Evolutionary conservation across 1,140 invertebrate genomes (phyloP), one percentile per base, ranked within the genome.

Genomic region (Rhopalosiphum padi): DNA sequence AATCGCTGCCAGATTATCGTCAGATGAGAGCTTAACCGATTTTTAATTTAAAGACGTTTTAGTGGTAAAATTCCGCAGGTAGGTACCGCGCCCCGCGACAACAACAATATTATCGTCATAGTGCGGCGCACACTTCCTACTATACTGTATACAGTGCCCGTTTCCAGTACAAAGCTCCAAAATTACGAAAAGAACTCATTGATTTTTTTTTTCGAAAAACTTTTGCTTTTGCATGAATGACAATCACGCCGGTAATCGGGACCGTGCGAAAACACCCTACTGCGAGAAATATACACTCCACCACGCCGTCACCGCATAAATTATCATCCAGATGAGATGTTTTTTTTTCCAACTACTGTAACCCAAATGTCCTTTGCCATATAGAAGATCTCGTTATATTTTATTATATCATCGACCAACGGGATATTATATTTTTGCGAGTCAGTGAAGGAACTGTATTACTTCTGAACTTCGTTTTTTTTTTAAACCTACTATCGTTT

Each of bases 1-100:
- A n/a, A 30, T 41, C 35, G 35, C 82, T 9, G 9, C 82, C 35
- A 15, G 88, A 89, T 89, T 89, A n/a, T 43, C 48, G 48, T 37
- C 48, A 3, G 60, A 77, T 18, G 60, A n/a, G 30, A 43, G 23
- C n/a, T 83, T 85, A 53, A 93, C 91, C 51, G 68, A 25, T 86
- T 93, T 93, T 93, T 88, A 88, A 88, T 88, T 88, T 35, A 53
- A 88, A 53, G 43, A 86, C 60, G 30, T 77, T 77, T 77, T 35
- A 77, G 60, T 77, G n/a, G 60, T 77, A 18, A 77, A n/a, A 77
- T n/a, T 77, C 60, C n/a, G 30, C 48, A 51, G 48, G 60, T 77
- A 51, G 48, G 60, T 77, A n/a, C 15, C 41, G 83, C 37, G 83
- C 3, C 37, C 9, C 23, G 30, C 1, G 9, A 35, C 6, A 48